These are phyloP conservation scores for Pilophorus perplexus DNA, from an alignment of 2,888 invertebrate genomes.

Conservation along the genomic window DNA sequence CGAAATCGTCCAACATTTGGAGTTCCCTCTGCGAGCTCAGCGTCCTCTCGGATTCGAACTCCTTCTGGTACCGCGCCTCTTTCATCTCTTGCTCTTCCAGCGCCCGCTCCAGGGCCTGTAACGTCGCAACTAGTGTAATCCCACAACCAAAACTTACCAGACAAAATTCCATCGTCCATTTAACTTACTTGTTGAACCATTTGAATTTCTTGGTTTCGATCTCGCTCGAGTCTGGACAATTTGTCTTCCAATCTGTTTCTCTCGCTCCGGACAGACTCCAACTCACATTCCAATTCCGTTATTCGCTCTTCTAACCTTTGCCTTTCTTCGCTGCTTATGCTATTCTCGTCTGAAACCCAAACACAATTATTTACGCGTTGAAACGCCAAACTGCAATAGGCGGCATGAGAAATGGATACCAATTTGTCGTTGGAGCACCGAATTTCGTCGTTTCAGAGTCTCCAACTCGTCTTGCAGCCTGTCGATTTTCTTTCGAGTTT, in stretches of 20 bases:
- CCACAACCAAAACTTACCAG: background rate
- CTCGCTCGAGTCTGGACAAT: conserved; percentile 51
- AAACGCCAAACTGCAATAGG: no score
- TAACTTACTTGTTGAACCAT: conserved; percentile 56
- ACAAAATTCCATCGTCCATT: background rate
- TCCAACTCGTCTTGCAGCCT: conserved; percentile 60
- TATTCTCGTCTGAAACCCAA: conserved; percentile 8
- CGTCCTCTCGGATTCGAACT: conserved; percentile 67
- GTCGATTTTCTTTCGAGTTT: conserved; percentile 60
- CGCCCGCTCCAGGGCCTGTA: conserved; percentile 59
- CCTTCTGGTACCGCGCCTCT: conserved; percentile 63
- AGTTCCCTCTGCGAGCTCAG: conserved; percentile 68
- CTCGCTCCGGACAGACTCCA: conserved; percentile 55
- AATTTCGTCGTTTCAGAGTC: conserved; percentile 25
- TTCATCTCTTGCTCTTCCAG: conserved; percentile 60
- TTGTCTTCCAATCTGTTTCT: conserved; percentile 54
- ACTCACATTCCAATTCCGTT: conserved; percentile 50
- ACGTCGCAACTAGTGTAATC: no score
- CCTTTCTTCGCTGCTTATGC: conserved; percentile 4
- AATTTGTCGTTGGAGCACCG: background rate
- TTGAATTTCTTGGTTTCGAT: conserved; percentile 56
- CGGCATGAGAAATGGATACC: background rate
- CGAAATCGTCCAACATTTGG: conserved; percentile 72
- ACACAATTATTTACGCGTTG: background rate
- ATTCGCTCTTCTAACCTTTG: conserved; percentile 23